Conservation (phyloP, 1,140 invertebrate genomes). For the Antheraea pernyi region DNA sequence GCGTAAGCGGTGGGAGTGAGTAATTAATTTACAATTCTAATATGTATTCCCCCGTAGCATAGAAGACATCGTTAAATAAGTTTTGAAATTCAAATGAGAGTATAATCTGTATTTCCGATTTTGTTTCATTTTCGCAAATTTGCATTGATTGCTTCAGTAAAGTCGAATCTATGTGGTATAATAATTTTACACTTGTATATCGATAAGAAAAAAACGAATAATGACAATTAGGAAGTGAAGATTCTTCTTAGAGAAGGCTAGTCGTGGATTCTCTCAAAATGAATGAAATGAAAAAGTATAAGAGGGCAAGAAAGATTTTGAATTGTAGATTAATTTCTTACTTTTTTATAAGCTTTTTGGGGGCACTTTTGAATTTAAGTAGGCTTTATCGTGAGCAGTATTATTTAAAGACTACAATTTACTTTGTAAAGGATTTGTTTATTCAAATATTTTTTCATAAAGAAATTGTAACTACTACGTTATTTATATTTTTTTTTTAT, state of each 20-base stretch:
- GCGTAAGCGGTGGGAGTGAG: constrained; percentile 40
- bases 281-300: constrained; percentile 32
- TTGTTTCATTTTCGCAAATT: constrained; percentile 28
- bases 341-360: constrained; percentile 49
- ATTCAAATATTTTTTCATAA: neutral
- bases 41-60: constrained; percentile 36
- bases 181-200: neutral
- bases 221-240: constrained; percentile 25
- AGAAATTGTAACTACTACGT: neutral
- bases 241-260: constrained; percentile 21
- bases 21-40: constrained; percentile 63
- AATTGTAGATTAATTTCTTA: constrained; percentile 55
- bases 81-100: constrained; percentile 40
- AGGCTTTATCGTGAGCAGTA: constrained; percentile 33
- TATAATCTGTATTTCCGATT: constrained; percentile 31
- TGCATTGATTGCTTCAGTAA: constrained; percentile 17
- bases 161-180: neutral
- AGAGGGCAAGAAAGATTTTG: constrained; percentile 42
- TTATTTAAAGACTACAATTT: constrained; percentile 31
- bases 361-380: constrained; percentile 45
- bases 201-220: constrained; percentile 16
- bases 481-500: neutral
- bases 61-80: constrained; percentile 29
- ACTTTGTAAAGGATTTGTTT: constrained; percentile 7
- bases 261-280: constrained; percentile 29